Base-by-base conservation (phyloP, 2,797 vertebrate genomes). In the Danio aesculapii region DNA sequence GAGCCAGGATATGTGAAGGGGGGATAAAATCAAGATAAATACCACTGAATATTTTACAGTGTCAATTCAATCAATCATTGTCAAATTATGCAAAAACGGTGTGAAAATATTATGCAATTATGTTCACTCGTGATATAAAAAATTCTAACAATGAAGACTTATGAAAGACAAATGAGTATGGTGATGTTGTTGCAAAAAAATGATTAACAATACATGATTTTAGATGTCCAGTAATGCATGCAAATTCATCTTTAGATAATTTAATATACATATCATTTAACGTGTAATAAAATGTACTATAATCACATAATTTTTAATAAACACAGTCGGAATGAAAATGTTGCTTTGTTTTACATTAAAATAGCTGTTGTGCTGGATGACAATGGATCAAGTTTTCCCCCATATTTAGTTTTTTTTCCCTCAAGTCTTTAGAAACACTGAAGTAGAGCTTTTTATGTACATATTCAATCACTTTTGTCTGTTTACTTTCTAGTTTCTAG, bases 81-180 rank as follows among this genome's bases (percentile, higher is more conserved):
- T 57, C 69, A 71, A 57, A 71, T 57, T 57, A 57, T 57, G 52
- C 39, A 57, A 19, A 71, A 30, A 30, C 30, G 3, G 11, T 71
- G 11, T 71, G 68, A 71, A 55, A 70, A 43, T 70, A 55, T 70
- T 13, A 55, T 55, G n/a, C 5, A 70, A 43, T 12, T 55, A n/a
- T 57, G n/a, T 19, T 71, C 41, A 64, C 17, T 46, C 17, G 6
- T 5, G 41, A 16, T 64, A 41, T 41, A 71, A 44, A 44, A 43
- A 49, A 4, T 3, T 8, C 10, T 8, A 57, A 71, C 41, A 71
- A 57, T 44, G 11, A 71, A 44, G 52, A 1, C n/a, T 55, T 13
- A 39, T 71, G n/a, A 71, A 71, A 71, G 68, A 55, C 68, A 71
- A 17, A 71, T 17, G 68, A 43, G 30, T 43, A 52, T 30, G 21